Evolutionary conservation across 2,888 invertebrate species (phyloP).

Genomic region (Arrhopalites spinosus): DNA sequence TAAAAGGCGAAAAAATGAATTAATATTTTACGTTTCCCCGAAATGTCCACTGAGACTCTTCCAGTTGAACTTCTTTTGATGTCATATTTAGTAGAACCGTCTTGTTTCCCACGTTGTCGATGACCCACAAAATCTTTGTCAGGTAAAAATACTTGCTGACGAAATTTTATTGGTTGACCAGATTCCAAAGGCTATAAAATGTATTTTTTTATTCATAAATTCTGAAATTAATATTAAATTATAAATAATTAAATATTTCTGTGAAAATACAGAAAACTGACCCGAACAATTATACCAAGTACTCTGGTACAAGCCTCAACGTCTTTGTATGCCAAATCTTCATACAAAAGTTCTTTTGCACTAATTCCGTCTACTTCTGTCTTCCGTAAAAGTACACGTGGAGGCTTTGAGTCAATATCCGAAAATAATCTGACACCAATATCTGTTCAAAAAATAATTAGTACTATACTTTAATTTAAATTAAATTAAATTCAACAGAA

Average conservation of each 20-base stretch:
- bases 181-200: not conserved
- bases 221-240: not conserved
- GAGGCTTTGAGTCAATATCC: conserved; percentile 19
- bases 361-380: not conserved
- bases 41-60: not conserved
- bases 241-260: not conserved
- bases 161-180: conserved; percentile 14
- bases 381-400: not conserved
- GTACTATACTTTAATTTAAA: too few relatives aligned
- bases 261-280: too few relatives aligned
- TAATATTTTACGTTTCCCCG: not conserved
- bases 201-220: not conserved
- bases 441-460: conserved; percentile 9
- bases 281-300: conserved; percentile 12
- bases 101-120: not conserved
- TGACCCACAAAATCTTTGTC: not conserved
- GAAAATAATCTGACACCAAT: conserved; percentile 8
- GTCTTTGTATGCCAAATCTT: not conserved
- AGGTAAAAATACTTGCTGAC: conserved; percentile 12
- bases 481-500: too few relatives aligned
- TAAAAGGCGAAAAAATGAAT: too few relatives aligned
- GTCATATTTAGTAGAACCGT: not conserved
- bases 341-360: not conserved
- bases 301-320: conserved; percentile 29
- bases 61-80: conserved; percentile 3